These are phyloP conservation scores for Dicranocentrus wangi DNA, from an alignment of 2,888 invertebrate species.

Conservation along the genomic window DNA sequence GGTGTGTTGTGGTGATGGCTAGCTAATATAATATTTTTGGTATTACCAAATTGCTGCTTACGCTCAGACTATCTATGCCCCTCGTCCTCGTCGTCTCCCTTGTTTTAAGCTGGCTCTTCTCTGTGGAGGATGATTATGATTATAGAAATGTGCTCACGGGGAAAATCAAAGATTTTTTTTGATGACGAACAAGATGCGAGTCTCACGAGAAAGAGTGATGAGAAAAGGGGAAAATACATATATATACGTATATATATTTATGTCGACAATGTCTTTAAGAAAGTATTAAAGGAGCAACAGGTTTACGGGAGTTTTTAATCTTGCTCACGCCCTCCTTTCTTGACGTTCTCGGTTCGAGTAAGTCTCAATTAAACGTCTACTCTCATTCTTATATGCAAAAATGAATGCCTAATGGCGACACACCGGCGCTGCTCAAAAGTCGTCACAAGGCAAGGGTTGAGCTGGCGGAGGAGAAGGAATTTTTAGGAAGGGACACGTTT, in stretches of 20 bases:
- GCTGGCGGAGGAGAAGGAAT: neutral
- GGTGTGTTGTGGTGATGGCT: too few relatives aligned
- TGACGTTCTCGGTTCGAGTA: slow-evolving; percentile 32
- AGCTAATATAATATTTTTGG: too few relatives aligned
- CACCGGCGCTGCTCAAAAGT: slow-evolving; percentile 2
- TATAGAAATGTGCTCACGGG: slow-evolving; percentile 37
- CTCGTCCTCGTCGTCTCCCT: too few relatives aligned
- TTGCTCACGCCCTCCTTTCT: slow-evolving; percentile 48
- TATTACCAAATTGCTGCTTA: too few relatives aligned
- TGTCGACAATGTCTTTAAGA: neutral
- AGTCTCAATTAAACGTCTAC: slow-evolving; percentile 39
- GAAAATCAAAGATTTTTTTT: slow-evolving; percentile 34
- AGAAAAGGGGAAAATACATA: slow-evolving; percentile 5
- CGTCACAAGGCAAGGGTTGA: neutral
- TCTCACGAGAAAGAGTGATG: neutral
- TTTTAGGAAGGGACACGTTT: slow-evolving; percentile 16
- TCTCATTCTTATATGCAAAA: slow-evolving; percentile 28
- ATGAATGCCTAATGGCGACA: slow-evolving; percentile 33
- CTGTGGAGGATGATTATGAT: neutral
- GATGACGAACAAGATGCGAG: slow-evolving; percentile 39
- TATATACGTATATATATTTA: neutral
- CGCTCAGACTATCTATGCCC: neutral
- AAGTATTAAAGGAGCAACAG: slow-evolving; percentile 40
- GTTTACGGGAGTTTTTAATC: slow-evolving; percentile 61
- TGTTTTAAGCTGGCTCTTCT: too few relatives aligned